Evolutionary conservation across 1,140 invertebrate genomes (phyloP).

Genomic region (Neelides sp.): DNA sequence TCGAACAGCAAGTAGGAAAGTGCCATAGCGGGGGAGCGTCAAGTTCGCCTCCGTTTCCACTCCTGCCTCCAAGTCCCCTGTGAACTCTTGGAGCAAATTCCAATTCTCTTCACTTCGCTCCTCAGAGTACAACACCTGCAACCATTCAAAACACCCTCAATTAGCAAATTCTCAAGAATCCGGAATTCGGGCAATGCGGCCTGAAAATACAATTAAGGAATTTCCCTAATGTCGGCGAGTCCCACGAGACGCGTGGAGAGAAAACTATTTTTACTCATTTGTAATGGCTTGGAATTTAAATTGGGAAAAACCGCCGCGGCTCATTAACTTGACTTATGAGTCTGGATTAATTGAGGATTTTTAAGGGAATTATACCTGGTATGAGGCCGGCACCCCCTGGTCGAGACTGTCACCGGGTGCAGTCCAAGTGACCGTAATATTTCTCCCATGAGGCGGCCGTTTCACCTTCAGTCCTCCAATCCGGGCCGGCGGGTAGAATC

Average conservation of each 20-base stretch:
- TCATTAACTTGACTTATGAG: no score
- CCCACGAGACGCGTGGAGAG: no score
- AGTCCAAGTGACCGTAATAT: constrained; percentile 39
- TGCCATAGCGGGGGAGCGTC: constrained; percentile 23
- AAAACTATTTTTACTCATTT: no score
- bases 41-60: constrained; percentile 27
- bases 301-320: no score
- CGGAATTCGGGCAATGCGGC: no score
- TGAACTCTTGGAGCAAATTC: constrained; percentile 17
- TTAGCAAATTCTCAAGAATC: no score
- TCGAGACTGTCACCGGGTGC: constrained; percentile 40
- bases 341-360: no score
- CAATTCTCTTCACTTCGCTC: constrained; percentile 4
- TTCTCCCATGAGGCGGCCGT: constrained; percentile 34
- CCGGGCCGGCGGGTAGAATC: constrained; percentile 28
- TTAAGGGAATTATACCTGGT: constrained; percentile 17
- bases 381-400: constrained; percentile 24
- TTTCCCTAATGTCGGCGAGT: no score
- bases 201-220: no score
- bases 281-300: no score
- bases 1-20: constrained; percentile 13
- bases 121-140: constrained; percentile 5
- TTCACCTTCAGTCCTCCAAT: constrained; percentile 38
- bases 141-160: no score
- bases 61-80: constrained; percentile 28